Percentiles rank a stretch among this genome's conserved stretches.
Conservation (phyloP, 2,113 vertebrate species). For the Pelmatolapia mariae region DNA sequence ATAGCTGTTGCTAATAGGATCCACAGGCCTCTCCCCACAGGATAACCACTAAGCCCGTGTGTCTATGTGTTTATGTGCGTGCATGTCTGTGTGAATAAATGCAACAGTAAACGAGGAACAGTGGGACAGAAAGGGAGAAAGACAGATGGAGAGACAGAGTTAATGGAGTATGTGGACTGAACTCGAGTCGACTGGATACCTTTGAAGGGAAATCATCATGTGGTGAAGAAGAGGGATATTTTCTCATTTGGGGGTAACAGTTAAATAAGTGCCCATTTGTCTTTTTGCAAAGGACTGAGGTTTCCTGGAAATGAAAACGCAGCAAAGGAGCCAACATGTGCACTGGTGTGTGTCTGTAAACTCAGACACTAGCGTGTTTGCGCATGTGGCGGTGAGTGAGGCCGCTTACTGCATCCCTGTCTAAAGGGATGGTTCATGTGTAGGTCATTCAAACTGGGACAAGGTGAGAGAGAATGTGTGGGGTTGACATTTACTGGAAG, state of each 20-base stretch:
- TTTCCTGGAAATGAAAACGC: conserved; percentile 52
- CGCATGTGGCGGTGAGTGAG: conserved; percentile 18
- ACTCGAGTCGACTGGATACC: conserved; percentile 48
- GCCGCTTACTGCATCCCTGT: conserved; percentile 14
- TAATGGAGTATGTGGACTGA: conserved; percentile 57
- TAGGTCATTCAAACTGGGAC: conserved; percentile 44
- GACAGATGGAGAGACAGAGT: conserved; percentile 48
- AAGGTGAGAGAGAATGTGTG: conserved; percentile 48
- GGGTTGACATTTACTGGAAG: conserved; percentile 21
- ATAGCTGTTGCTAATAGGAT: conserved; percentile 57
- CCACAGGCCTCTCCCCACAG: conserved; percentile 61
- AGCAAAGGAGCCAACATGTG: conserved; percentile 46
- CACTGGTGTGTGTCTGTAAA: conserved; percentile 42
- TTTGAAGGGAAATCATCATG: conserved; percentile 58
- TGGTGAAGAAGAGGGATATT: conserved; percentile 56
- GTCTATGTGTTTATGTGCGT: conserved; percentile 25
- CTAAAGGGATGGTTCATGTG: conserved; percentile 25
- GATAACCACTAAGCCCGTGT: conserved; percentile 59
- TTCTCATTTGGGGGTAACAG: conserved; percentile 65
- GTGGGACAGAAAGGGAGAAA: conserved; percentile 38
- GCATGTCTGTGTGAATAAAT: conserved; percentile 32
- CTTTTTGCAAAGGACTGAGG: conserved; percentile 54
- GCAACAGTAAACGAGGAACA: conserved; percentile 49
- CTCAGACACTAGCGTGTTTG: conserved; percentile 28
- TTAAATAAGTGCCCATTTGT: conserved; percentile 65